A percentile compares a stretch with the other conserved stretches of the same genome.
These are phyloP conservation scores for Orientallactaga sibirica DNA, from an alignment of 2,797 vertebrate genomes.

Conservation along the genomic window DNA sequence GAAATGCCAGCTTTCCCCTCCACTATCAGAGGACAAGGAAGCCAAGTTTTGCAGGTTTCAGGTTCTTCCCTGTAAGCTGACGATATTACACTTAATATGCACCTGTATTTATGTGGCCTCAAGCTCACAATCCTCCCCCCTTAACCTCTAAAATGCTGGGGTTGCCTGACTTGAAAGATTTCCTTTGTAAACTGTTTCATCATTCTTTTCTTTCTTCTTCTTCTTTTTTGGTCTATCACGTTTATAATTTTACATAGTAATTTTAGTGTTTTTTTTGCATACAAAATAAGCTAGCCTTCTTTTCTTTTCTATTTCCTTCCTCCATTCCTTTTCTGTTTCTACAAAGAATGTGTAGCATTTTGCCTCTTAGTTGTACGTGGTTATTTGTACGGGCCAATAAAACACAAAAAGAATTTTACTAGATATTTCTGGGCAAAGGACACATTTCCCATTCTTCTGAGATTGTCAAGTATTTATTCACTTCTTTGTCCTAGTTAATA, in stretches of 20 bases:
- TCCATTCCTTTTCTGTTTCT: background rate
- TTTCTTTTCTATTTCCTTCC: background rate
- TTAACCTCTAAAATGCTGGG: background rate
- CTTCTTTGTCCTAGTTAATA: background rate
- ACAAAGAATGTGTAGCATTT: slow-evolving; percentile 42
- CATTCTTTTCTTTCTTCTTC: background rate
- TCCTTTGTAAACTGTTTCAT: slow-evolving; percentile 23
- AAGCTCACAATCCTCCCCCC: background rate
- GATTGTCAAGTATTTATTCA: slow-evolving; percentile 9
- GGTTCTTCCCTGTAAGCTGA: background rate
- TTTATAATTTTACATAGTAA: slow-evolving; percentile 49
- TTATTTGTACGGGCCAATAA: slow-evolving; percentile 38
- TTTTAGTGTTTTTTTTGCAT: background rate
- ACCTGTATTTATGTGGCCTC: background rate
- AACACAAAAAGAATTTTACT: slow-evolving; percentile 26
- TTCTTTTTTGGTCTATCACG: background rate
- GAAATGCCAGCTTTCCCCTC: background rate
- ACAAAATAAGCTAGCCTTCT: slow-evolving; percentile 22
- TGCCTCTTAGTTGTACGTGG: background rate
- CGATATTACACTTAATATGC: background rate
- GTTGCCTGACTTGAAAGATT: slow-evolving; percentile 30
- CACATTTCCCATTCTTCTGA: background rate
- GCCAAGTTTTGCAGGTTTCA: background rate
- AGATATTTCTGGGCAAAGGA: slow-evolving; percentile 27
- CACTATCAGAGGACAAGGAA: background rate